These are phyloP conservation scores for Mesoligia furuncula DNA, from an alignment of 2,888 invertebrate species.

Conservation along the genomic window DNA sequence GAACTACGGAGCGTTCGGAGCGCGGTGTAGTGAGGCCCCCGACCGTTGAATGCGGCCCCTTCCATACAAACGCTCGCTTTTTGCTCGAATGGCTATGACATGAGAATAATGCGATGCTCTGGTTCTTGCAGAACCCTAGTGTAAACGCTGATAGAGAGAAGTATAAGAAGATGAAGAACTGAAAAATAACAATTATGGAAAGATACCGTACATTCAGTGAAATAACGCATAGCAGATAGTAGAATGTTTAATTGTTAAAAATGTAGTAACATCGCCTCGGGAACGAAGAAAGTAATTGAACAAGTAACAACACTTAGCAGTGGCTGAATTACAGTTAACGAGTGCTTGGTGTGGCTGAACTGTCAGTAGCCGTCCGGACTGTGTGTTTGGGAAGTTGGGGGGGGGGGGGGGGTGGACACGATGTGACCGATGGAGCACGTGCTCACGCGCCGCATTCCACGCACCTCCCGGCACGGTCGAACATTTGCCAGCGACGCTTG, in stretches of 20 bases:
- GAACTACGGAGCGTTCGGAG: conserved; percentile 29
- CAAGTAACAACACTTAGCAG: not conserved
- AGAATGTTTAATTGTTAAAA: not conserved
- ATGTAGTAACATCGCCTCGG: not conserved
- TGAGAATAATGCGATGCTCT: not conserved
- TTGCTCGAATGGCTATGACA: not conserved
- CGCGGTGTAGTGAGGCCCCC: not conserved
- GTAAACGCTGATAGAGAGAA: not conserved
- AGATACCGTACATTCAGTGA: not conserved
- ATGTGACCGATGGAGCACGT: conserved; percentile 5
- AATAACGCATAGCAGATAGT: not conserved
- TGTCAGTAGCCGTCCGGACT: not conserved
- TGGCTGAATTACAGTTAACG: conserved; percentile 11
- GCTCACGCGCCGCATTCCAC: not conserved
- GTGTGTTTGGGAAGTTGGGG: not conserved
- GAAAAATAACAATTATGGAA: not conserved
- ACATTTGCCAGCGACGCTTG: not conserved
- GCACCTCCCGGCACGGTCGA: conserved; percentile 1
- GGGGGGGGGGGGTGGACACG: not conserved
- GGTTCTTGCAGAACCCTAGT: not conserved
- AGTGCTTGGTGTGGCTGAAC: not conserved
- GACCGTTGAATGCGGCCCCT: not conserved
- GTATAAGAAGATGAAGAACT: not conserved
- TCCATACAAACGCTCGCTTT: not conserved
- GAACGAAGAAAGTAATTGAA: conserved; percentile 18